Conservation (phyloP, 2,888 invertebrate species). For the Neoaliturus tenellus region DNA sequence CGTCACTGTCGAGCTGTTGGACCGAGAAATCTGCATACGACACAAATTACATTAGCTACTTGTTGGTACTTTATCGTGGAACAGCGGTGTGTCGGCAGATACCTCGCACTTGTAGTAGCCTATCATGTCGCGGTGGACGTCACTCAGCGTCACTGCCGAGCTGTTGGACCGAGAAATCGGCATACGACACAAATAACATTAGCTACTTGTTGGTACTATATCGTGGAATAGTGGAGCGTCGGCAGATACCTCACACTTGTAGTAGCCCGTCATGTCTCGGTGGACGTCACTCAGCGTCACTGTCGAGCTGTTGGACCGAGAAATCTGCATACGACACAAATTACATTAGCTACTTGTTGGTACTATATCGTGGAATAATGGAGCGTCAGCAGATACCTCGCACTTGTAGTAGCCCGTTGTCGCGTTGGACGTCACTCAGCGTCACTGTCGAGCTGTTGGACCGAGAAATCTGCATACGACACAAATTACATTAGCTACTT, state of each 20-base stretch:
- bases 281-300: slow-evolving; percentile 82
- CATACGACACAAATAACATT: too few relatives aligned
- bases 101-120: slow-evolving; percentile 85
- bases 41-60: too few relatives aligned
- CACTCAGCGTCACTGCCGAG: too few relatives aligned
- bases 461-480: too few relatives aligned
- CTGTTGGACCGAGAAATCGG: too few relatives aligned
- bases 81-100: slow-evolving; percentile 82
- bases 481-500: too few relatives aligned
- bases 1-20: slow-evolving; percentile 81
- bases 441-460: too few relatives aligned
- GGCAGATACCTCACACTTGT: slow-evolving; percentile 85
- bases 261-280: slow-evolving; percentile 80
- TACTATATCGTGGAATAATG: slow-evolving; percentile 82
- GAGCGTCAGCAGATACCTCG: slow-evolving; percentile 84
- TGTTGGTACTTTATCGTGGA: slow-evolving; percentile 75
- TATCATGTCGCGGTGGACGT: slow-evolving; percentile 78
- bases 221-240: slow-evolving; percentile 75
- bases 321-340: slow-evolving; percentile 72
- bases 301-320: slow-evolving; percentile 79
- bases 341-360: too few relatives aligned
- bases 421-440: too few relatives aligned
- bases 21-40: slow-evolving; percentile 73
- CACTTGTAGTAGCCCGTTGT: slow-evolving; percentile 83
- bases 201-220: too few relatives aligned